These are phyloP conservation scores for Apeira syringaria DNA, from an alignment of 2,888 invertebrate genomes.

Conservation along the genomic window DNA sequence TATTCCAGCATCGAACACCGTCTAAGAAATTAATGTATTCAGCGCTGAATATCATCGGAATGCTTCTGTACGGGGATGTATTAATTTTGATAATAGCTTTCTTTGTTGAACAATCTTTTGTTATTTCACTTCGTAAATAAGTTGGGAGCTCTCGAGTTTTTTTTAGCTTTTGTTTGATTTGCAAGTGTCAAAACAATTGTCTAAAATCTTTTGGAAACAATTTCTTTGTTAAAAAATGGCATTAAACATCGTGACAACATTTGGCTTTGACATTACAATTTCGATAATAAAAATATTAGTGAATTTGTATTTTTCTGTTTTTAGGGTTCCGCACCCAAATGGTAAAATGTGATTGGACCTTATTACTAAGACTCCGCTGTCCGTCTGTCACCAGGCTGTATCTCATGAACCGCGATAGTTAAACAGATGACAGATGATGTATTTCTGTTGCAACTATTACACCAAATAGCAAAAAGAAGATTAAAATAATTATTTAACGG, in stretches of 20 bases:
- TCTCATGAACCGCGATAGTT: too few species aligned
- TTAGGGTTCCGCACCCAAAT: too few species aligned
- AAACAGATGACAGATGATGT: too few species aligned
- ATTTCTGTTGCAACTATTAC: too few species aligned
- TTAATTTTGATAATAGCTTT: slow-evolving; percentile 38
- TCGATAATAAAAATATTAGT: too few species aligned
- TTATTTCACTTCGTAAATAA: slow-evolving; percentile 29
- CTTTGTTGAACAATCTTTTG: slow-evolving; percentile 33
- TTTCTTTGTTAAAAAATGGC: not conserved
- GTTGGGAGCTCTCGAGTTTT: slow-evolving; percentile 26
- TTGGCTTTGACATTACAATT: not conserved
- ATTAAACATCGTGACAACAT: not conserved
- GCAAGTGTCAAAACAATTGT: slow-evolving; percentile 17
- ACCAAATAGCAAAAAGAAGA: too few species aligned
- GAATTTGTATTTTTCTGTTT: too few species aligned
- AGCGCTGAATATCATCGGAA: slow-evolving; percentile 33
- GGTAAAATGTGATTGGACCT: too few species aligned
- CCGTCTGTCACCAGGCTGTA: too few species aligned
- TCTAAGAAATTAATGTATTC: slow-evolving; percentile 37
- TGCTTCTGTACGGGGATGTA: slow-evolving; percentile 32
- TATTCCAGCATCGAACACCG: slow-evolving; percentile 22
- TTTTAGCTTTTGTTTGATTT: slow-evolving; percentile 26
- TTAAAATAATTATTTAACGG: too few species aligned
- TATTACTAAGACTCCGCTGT: too few species aligned
- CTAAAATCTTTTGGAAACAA: slow-evolving; percentile 14